These are phyloP conservation scores for Thumatha senex DNA, from an alignment of 2,888 invertebrate genomes.

Conservation along the genomic window DNA sequence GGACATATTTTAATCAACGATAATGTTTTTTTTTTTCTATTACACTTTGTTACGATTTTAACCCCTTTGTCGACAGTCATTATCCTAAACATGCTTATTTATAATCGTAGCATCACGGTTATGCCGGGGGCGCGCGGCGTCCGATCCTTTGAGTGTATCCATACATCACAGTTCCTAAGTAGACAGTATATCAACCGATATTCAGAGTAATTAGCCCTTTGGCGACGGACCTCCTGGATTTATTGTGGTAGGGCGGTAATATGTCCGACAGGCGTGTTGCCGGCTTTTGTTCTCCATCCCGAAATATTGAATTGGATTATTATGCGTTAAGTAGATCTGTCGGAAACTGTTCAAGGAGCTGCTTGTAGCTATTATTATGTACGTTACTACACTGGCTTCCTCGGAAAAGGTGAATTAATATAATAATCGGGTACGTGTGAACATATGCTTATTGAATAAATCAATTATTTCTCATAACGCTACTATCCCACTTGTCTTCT, in stretches of 20 bases:
- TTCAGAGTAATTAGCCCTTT: slow-evolving; percentile 81
- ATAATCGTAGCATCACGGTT: slow-evolving; percentile 68
- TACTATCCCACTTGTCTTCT: background rate
- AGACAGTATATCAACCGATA: slow-evolving; percentile 82
- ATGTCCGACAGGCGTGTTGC: slow-evolving; percentile 76
- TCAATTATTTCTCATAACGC: slow-evolving; percentile 1
- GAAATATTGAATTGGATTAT: slow-evolving; percentile 74
- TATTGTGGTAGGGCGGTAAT: slow-evolving; percentile 80
- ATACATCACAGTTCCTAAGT: slow-evolving; percentile 81
- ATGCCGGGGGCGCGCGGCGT: slow-evolving; percentile 69
- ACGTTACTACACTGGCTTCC: slow-evolving; percentile 13
- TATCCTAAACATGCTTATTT: slow-evolving; percentile 78
- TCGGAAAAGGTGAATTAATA: slow-evolving; percentile 18
- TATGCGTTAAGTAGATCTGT: slow-evolving; percentile 46
- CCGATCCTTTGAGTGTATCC: slow-evolving; percentile 74
- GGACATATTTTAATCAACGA: too few relatives aligned
- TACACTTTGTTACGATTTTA: slow-evolving; percentile 30
- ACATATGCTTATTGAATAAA: slow-evolving; percentile 9
- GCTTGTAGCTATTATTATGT: slow-evolving; percentile 32
- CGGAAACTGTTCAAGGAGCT: slow-evolving; percentile 36
- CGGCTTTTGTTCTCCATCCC: slow-evolving; percentile 74
- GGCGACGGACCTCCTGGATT: slow-evolving; percentile 81
- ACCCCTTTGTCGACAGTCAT: slow-evolving; percentile 61
- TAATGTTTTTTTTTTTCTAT: slow-evolving; percentile 16
- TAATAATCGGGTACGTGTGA: slow-evolving; percentile 3